Evolutionary conservation across 2,113 vertebrate genomes (phyloP), one percentile per base, ranked within the genome.

Genomic region (Cariama cristata): DNA sequence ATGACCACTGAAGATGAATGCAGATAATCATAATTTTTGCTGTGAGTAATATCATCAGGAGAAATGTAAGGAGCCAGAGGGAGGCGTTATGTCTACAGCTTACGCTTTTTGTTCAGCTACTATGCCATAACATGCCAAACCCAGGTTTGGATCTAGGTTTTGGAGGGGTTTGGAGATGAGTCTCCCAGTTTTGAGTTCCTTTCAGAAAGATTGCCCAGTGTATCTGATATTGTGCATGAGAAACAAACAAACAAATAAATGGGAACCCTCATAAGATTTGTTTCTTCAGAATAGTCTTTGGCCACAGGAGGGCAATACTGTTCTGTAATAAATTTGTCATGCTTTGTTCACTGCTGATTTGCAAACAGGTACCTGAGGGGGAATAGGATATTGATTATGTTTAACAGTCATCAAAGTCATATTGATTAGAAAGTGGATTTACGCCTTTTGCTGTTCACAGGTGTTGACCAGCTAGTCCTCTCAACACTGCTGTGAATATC

Each of bases 261-360:
- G 18, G 14, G 40, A 90, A 28, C 5, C 9, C 19, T 91, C 14
- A 0, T 8, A 55, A 47, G 8, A 33, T 30, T 72, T 0, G 0
- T 58, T 92, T 89, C 24, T 91, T 93, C 69, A 60, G 73, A 79
- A 82, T 50, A 42, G 73, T 45, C 28, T 90, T 79, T 85, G 89
- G 67, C 97, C 97, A 97, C 97, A 96, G 77, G 97, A 91, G 97
- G 97, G 97, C 97, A 97, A 63, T 97, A 95, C 97, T 86, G 95
- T 93, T 91, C 97, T 66, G 3, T 73, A 90, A 73, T 73, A 97
- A 85, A 79, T 79, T 26, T 87, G 62, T 66, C 28, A 35, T 40
- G 49, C 42, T 66, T 76, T 50, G 22, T 53, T 93, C 59, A 22
- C 66, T 73, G 38, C 73, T 88, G 24, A 12, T 76, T 96, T 91